Evolutionary conservation across 64 coral and sea anemone genomes (phyloP), one percentile per base, ranked within the genome.

Genomic region (Stichodactyla helianthus): DNA sequence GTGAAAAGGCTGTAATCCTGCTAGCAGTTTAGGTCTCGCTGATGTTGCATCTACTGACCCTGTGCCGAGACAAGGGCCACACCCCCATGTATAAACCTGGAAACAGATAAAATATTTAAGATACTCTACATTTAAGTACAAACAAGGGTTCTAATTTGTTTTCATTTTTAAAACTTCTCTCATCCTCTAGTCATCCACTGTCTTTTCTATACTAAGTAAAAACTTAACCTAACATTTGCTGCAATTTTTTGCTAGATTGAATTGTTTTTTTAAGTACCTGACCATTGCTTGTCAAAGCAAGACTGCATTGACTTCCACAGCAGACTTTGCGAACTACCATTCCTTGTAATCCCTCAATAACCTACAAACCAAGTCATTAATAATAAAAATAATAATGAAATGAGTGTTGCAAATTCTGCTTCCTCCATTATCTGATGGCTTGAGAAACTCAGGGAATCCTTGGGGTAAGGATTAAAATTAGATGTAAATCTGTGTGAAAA

Each of bases 21-120:
- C 89, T n/a, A 95, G 20, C 59, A 95, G 65, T 83, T 88, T 95
- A 5, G 93, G 93, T 61, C 84, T 92, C 70, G 93, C 76, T 87
- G 89, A 95, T 28, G 90, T 89, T 62, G 93, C 90, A 95, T 95
- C 93, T 28, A 91, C 93, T 60, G 93, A 95, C 17, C 93, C 93
- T 55, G 84, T 86, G 0, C 93, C 93, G 17, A 95, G 93, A 64
- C 93, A 92, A 15, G 93, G 93, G 20, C 93, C 93, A 89, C 93
- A 95, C 19, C 93, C 93, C 93, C 93, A 95, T 55, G 67, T 90
- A 95, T 92, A 95, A 58, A 95, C 87, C 63, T 90, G 62, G 5
- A 25, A 22, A 86, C 5, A 53, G 19, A 67, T 6, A 63, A 81
- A 31, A 62, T n/a, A 22, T 6, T 7, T 23, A n/a, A 22, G 62